These are phyloP conservation scores for Papilio polyxenes DNA, from an alignment of 1,140 invertebrate species.

Conservation along the genomic window DNA sequence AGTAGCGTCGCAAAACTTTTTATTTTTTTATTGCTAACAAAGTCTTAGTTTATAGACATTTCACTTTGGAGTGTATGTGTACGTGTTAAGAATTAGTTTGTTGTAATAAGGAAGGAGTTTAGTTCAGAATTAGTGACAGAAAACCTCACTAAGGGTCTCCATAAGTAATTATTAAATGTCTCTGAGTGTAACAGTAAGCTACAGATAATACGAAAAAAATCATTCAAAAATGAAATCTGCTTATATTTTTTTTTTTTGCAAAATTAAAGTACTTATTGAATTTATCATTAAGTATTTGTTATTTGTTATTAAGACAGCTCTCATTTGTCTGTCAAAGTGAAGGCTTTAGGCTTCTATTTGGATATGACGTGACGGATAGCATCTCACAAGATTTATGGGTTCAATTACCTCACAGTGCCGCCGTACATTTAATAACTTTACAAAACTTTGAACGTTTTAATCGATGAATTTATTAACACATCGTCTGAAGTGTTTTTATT, in stretches of 20 bases:
- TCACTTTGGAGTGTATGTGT: too few species aligned
- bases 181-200: background rate
- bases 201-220: background rate
- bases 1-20: conserved; percentile 1
- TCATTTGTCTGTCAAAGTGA: conserved; percentile 42
- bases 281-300: conserved; percentile 1
- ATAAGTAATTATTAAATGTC: background rate
- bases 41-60: background rate
- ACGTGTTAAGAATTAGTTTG: too few species aligned
- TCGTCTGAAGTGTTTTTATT: background rate
- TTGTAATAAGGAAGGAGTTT: background rate
- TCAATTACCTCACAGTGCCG: conserved; percentile 31
- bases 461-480: background rate
- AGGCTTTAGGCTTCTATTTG: conserved; percentile 44
- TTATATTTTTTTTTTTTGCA: background rate
- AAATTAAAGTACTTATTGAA: background rate
- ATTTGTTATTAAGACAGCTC: conserved; percentile 39
- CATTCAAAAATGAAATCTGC: too few species aligned
- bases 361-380: conserved; percentile 51
- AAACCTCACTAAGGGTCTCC: background rate
- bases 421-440: background rate
- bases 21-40: background rate
- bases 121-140: background rate
- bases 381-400: conserved; percentile 47
- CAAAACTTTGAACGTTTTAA: background rate